phyloP scores from a whole-genome alignment of 2,888 invertebrate genomes.

The Dione vanillae region DNA sequence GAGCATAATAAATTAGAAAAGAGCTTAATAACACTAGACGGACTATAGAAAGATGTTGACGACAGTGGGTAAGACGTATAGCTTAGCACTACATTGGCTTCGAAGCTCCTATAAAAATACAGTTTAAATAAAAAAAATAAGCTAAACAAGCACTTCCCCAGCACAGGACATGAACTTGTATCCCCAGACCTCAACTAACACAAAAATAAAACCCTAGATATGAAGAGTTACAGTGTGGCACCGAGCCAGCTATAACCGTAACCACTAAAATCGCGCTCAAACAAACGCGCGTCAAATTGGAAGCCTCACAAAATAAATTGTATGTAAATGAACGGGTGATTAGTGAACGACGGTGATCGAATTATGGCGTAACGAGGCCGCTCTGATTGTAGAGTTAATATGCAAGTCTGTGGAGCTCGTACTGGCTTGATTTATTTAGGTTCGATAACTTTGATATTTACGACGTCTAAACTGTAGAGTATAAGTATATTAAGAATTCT shows the following conservation, averaged over 20 bases:
- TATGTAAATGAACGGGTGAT: conserved; percentile 68
- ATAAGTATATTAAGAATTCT: no score
- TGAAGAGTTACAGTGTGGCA: conserved; percentile 30
- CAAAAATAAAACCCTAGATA: neutral
- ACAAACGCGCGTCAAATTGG: conserved; percentile 59
- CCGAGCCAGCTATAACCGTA: conserved; percentile 34
- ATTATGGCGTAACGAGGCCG: conserved; percentile 63
- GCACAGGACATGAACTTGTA: neutral
- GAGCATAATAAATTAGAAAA: no score
- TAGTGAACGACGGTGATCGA: conserved; percentile 62
- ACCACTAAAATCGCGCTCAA: conserved; percentile 56
- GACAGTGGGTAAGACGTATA: no score
- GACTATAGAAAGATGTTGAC: no score
- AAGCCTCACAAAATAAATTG: conserved; percentile 59
- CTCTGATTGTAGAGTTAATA: conserved; percentile 55
- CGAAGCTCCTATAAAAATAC: no score
- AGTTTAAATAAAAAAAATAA: neutral
- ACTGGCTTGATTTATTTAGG: conserved; percentile 18
- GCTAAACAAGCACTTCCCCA: neutral
- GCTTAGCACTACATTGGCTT: no score
- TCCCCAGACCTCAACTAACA: neutral
- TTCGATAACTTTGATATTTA: neutral
- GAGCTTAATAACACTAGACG: no score
- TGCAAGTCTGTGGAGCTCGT: conserved; percentile 20
- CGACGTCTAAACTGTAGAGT: no score